Percentiles rank a stretch among this genome's conserved stretches.
Evolutionary conservation across 2,113 vertebrate genomes (phyloP).

Genomic region (Gadus chalcogrammus): DNA sequence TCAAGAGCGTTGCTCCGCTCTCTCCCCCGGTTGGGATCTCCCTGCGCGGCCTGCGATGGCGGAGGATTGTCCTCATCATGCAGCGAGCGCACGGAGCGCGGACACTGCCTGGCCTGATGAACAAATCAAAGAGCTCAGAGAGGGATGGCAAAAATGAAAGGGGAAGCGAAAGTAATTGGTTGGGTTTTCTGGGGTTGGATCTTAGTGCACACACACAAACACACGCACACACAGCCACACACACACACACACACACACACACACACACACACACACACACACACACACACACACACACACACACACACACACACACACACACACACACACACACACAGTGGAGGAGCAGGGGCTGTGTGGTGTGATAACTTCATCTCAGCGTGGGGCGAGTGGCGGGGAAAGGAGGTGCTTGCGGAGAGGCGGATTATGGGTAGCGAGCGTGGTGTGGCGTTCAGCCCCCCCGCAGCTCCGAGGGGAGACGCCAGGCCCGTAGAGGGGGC

Average conservation of each 20-base stretch:
- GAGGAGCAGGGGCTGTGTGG: slow-evolving; percentile 29
- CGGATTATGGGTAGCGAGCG: slow-evolving; percentile 55
- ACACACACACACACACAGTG: slow-evolving; percentile 16
- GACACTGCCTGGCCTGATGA: neutral
- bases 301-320: slow-evolving; percentile 2
- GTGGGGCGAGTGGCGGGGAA: slow-evolving; percentile 37
- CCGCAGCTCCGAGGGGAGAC: slow-evolving; percentile 27
- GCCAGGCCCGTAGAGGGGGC: slow-evolving; percentile 1
- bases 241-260: slow-evolving; percentile 5
- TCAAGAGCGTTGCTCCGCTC: slow-evolving; percentile 3
- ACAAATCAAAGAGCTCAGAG: slow-evolving; percentile 1
- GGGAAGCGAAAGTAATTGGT: slow-evolving; percentile 16
- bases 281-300: neutral
- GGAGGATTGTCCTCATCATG: slow-evolving; percentile 8
- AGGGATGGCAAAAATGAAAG: neutral
- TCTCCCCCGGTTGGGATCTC: slow-evolving; percentile 21
- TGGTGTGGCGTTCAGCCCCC: slow-evolving; percentile 31
- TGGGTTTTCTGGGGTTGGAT: slow-evolving; percentile 6
- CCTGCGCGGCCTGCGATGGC: neutral
- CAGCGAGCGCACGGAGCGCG: slow-evolving; percentile 13
- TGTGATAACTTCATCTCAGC: slow-evolving; percentile 65
- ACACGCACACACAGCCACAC: neutral
- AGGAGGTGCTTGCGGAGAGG: slow-evolving; percentile 47
- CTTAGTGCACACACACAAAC: neutral
- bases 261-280: neutral